Base-by-base conservation (phyloP, 64 coral and sea anemone species). In the Actinia tenebrosa region DNA sequence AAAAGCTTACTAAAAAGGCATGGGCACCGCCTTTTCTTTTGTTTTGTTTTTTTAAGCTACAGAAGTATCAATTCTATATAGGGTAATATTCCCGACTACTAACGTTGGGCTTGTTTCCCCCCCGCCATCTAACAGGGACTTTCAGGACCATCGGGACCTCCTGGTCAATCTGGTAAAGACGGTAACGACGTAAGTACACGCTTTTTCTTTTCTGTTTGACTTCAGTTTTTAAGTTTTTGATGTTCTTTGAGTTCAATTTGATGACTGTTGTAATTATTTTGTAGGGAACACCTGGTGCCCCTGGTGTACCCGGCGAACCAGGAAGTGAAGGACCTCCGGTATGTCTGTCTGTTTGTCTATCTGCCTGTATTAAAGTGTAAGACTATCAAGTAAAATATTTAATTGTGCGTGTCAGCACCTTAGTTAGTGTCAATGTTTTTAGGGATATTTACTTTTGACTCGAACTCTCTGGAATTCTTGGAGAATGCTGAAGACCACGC, bases 131-230 rank as follows among this genome's bases (percentile, higher is more conserved):
- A 69, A 69, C n/a, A 91, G 90, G 90, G 90, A 55, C 16, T 6
- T 10, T 6, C 1, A 69, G 90, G 90, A 66, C 4, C 79, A 10
- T 7, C 18, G 26, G 90, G 90, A 46, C n/a, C 90, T 3, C 44
- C 63, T 55, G 90, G 90, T 82, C 45, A 82, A 60, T 22, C 90
- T 19, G 90, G 90, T 5, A 44, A 54, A 86, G 85, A 87, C 66
- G 90, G 90, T 4, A 91, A 82, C 46, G 90, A 91, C 71, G 90
- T 91, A 91, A 91, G 90, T 75, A 68, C 20, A 19, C 30, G 4
- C 17, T 3, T 52, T 44, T 59, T 10, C 2, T 58, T 60, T 22
- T 71, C 2, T 86, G 54, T 10, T 55, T 62, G 56, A 60, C 13
- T 75, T 75, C 2, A 10, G 13, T 30, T 2, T 42, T 75, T 26